phyloP scores from a whole-genome alignment of 1,140 invertebrate genomes.

The Apocrypta bakeri region DNA sequence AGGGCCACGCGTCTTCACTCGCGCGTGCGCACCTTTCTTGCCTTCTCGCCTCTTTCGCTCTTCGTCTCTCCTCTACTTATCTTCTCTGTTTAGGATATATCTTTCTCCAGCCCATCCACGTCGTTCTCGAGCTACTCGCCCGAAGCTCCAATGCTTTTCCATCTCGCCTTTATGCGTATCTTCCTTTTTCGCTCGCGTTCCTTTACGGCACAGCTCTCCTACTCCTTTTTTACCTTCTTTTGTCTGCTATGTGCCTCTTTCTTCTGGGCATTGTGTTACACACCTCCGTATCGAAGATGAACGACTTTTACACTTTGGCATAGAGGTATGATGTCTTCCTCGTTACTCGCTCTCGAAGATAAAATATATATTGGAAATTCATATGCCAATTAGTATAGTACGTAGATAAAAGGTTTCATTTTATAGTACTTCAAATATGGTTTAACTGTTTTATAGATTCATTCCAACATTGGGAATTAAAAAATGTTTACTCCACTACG shows the following conservation, averaged over 20 bases:
- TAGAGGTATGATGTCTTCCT: background rate
- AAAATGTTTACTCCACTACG: too few relatives aligned
- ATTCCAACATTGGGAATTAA: too few relatives aligned
- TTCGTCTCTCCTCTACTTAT: slow-evolving; percentile 12
- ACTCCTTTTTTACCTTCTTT: background rate
- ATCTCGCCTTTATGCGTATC: background rate
- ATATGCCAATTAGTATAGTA: too few relatives aligned
- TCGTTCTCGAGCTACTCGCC: background rate
- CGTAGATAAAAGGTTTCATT: too few relatives aligned
- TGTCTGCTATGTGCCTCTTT: background rate
- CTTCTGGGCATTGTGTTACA: background rate
- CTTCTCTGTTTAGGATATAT: background rate
- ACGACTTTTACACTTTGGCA: background rate
- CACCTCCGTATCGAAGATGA: background rate
- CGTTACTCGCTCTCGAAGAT: too few relatives aligned
- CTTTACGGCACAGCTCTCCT: too few relatives aligned
- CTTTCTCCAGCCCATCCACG: background rate
- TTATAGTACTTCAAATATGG: too few relatives aligned
- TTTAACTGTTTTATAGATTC: too few relatives aligned
- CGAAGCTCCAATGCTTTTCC: background rate
- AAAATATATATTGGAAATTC: too few relatives aligned
- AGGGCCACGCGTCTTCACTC: slow-evolving; percentile 54
- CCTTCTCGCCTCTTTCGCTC: slow-evolving; percentile 30
- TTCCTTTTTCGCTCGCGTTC: background rate
- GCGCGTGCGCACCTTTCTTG: slow-evolving; percentile 48